Conservation (phyloP, 2,113 vertebrate species). For the Indicator indicator region DNA sequence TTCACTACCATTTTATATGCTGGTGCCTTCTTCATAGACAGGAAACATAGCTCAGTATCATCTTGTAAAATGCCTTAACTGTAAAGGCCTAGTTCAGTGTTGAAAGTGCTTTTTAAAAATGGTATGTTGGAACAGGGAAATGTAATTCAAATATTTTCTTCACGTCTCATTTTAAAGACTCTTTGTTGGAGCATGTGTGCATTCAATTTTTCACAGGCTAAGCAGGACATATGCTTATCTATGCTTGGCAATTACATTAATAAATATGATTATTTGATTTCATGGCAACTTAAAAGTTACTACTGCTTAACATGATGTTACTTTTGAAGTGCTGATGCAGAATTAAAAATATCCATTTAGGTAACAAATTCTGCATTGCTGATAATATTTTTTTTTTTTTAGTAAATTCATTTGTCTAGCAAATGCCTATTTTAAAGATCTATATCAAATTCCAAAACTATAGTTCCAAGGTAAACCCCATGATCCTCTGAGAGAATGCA, state of each 20-base stretch:
- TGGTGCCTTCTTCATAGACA: conserved; percentile 86
- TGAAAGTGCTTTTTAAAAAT: conserved; percentile 71
- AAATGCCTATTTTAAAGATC: background rate
- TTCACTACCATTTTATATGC: conserved; percentile 99
- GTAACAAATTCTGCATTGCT: background rate
- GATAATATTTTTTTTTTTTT: background rate
- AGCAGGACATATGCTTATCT: conserved; percentile 66
- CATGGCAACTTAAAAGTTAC: conserved; percentile 76
- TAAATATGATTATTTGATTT: conserved; percentile 78
- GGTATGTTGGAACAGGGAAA: conserved; percentile 64
- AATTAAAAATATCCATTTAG: background rate
- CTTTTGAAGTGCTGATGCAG: conserved; percentile 41
- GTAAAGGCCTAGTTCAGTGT: conserved; percentile 72
- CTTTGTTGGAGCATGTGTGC: conserved; percentile 64
- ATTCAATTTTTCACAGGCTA: conserved; percentile 47
- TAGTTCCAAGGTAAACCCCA: background rate
- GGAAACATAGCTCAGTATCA: conserved; percentile 97
- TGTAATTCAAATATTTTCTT: conserved; percentile 73
- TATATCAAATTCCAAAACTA: background rate
- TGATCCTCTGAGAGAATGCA: background rate
- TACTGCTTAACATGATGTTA: conserved; percentile 52
- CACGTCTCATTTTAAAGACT: conserved; percentile 61
- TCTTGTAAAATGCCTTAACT: conserved; percentile 90
- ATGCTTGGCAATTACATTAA: conserved; percentile 74
- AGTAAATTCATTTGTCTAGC: background rate